phyloP scores from a whole-genome alignment of 30 jellyfish, hydroid and myxozoan species.

The Nemopilema nomurai region DNA sequence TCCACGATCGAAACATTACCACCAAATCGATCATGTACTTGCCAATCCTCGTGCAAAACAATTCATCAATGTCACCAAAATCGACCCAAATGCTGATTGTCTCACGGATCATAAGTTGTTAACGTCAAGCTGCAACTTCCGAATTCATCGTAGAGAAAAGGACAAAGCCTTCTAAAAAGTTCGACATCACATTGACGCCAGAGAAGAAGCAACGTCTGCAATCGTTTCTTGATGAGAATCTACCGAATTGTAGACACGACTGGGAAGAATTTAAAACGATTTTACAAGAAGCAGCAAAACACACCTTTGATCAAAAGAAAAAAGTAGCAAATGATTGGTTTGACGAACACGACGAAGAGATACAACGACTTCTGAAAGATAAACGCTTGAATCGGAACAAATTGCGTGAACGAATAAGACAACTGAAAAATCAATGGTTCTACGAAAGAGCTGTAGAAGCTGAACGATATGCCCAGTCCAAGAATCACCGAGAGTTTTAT shows the following conservation, averaged over 20 bases:
- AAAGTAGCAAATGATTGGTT: slow-evolving; percentile 40
- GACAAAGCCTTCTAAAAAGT: slow-evolving; percentile 22
- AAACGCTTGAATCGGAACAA: slow-evolving; percentile 11
- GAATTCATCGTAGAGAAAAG: slow-evolving; percentile 26
- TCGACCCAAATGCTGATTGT: slow-evolving; percentile 38
- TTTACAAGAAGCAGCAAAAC: slow-evolving; percentile 32
- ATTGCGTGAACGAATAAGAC: slow-evolving; percentile 25
- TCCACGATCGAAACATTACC: slow-evolving; percentile 47
- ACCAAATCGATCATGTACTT: slow-evolving; percentile 48
- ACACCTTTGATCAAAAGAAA: slow-evolving; percentile 12
- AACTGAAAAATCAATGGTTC: slow-evolving; percentile 48
- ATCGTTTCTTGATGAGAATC: slow-evolving; percentile 27
- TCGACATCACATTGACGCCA: slow-evolving; percentile 17
- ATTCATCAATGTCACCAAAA: slow-evolving; percentile 32
- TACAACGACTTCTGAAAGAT: slow-evolving; percentile 53
- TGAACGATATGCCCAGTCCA: slow-evolving; percentile 47
- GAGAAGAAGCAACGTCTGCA: slow-evolving; percentile 17
- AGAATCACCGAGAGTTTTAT: slow-evolving; percentile 51
- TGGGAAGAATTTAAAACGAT: slow-evolving; percentile 34
- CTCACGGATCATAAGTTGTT: slow-evolving; percentile 46
- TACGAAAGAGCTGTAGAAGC: slow-evolving; percentile 60
- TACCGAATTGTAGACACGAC: slow-evolving; percentile 29
- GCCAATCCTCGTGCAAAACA: slow-evolving; percentile 42
- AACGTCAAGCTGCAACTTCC: slow-evolving; percentile 18
- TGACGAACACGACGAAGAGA: slow-evolving; percentile 49